Percentiles rank a stretch among this genome's conserved stretches.
These are phyloP conservation scores for Erpornis zantholeuca DNA, from an alignment of 2,113 vertebrate species.

Conservation along the genomic window DNA sequence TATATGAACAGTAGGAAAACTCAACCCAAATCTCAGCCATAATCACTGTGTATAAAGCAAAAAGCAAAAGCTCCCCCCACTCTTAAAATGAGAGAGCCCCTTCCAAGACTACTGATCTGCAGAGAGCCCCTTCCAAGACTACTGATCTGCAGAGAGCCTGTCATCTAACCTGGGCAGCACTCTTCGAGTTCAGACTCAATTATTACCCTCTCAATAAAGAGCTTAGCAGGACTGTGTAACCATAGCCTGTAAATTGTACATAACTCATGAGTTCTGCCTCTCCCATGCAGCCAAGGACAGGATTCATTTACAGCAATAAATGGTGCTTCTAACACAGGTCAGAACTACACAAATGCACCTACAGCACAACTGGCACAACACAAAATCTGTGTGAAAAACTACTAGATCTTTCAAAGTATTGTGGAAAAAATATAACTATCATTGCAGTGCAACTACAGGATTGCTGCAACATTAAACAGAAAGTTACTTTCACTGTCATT, in stretches of 20 bases:
- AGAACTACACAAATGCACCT: neutral
- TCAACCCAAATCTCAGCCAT: neutral
- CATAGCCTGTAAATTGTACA: neutral
- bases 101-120: neutral
- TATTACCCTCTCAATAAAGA: neutral
- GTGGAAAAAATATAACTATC: neutral
- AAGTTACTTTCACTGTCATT: neutral
- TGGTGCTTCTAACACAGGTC: neutral
- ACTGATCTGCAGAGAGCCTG: neutral
- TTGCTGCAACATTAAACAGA: neutral
- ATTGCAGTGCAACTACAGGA: neutral
- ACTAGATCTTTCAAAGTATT: neutral
- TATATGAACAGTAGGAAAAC: neutral
- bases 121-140: neutral
- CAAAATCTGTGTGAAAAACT: neutral
- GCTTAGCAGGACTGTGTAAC: neutral
- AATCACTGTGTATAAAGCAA: neutral
- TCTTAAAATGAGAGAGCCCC: accelerated
- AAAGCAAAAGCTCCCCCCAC: neutral
- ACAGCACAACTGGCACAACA: neutral
- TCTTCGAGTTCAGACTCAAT: neutral
- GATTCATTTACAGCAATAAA: neutral
- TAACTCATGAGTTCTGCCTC: neutral
- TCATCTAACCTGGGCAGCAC: neutral
- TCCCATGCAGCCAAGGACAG: neutral